phyloP scores from a whole-genome alignment of 2,113 vertebrate genomes.

The Todiramphus saurophagus region DNA sequence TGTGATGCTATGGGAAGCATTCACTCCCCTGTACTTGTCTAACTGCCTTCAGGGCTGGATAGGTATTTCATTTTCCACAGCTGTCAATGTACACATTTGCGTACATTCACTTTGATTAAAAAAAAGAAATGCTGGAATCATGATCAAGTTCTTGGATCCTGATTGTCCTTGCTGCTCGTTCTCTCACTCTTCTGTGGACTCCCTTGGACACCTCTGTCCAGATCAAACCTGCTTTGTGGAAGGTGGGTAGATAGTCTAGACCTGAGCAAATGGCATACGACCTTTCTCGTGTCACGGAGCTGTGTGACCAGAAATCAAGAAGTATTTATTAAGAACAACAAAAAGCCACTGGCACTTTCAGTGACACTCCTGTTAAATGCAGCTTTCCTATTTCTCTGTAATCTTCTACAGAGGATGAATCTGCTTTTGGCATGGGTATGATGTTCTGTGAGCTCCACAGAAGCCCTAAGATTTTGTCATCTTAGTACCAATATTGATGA shows the following conservation, averaged over 20 bases:
- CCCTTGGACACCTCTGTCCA: rapidly evolving
- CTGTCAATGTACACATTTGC: not conserved
- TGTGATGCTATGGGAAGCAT: not conserved
- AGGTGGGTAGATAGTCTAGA: not conserved
- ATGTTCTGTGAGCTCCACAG: not conserved
- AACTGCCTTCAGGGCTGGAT: rapidly evolving
- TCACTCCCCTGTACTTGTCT: not conserved
- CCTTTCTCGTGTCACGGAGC: not conserved
- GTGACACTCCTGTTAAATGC: not conserved
- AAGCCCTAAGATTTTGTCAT: not conserved
- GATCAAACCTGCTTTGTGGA: not conserved
- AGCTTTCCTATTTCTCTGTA: not conserved
- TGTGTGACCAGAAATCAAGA: not conserved
- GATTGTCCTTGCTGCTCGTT: not conserved
- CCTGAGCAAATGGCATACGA: not conserved
- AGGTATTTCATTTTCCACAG: not conserved
- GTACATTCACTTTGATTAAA: not conserved
- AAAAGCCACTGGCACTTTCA: not conserved
- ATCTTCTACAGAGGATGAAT: not conserved
- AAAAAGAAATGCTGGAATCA: not conserved
- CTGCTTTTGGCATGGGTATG: not conserved
- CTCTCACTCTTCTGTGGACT: not conserved
- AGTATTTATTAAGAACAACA: not conserved
- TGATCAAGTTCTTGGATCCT: not conserved
- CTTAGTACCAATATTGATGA: not conserved